These are phyloP conservation scores for Poeciliopsis turrubarensis DNA, from an alignment of 2,113 vertebrate species.

Conservation along the genomic window DNA sequence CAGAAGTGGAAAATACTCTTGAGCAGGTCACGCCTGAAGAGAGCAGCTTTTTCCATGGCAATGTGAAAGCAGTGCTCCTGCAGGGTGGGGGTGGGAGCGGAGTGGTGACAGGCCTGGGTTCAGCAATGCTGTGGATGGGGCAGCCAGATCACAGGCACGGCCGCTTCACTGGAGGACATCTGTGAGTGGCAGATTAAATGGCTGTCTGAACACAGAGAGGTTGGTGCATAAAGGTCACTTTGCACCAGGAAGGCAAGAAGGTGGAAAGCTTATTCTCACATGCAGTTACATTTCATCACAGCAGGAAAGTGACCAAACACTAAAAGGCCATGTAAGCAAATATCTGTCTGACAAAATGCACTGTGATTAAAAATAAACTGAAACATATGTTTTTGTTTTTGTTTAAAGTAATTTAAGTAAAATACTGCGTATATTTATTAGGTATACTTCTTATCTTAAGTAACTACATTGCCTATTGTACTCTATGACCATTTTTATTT, in stretches of 20 bases:
- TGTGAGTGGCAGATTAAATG: conserved; percentile 77
- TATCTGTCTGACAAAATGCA: neutral
- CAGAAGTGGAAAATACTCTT: conserved; percentile 78
- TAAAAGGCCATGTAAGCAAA: neutral
- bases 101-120: conserved; percentile 76
- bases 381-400: too few relatives aligned
- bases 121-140: conserved; percentile 59
- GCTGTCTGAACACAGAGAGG: conserved; percentile 69
- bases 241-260: conserved; percentile 41
- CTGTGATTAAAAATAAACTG: too few relatives aligned
- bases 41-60: conserved; percentile 75
- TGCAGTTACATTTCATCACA: conserved; percentile 14
- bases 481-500: too few relatives aligned
- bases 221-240: conserved; percentile 70
- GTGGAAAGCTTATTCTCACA: conserved; percentile 31
- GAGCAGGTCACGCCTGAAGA: conserved; percentile 72
- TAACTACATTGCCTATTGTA: too few relatives aligned
- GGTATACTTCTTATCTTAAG: too few relatives aligned
- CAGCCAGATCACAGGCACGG: conserved; percentile 73
- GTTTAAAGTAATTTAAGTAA: too few relatives aligned
- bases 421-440: too few relatives aligned
- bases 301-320: conserved; percentile 6
- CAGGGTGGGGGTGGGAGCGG: conserved; percentile 61
- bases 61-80: conserved; percentile 59
- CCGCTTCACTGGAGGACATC: conserved; percentile 66